These are phyloP conservation scores for Netelia virgata DNA, from an alignment of 2,888 invertebrate genomes.

Conservation along the genomic window DNA sequence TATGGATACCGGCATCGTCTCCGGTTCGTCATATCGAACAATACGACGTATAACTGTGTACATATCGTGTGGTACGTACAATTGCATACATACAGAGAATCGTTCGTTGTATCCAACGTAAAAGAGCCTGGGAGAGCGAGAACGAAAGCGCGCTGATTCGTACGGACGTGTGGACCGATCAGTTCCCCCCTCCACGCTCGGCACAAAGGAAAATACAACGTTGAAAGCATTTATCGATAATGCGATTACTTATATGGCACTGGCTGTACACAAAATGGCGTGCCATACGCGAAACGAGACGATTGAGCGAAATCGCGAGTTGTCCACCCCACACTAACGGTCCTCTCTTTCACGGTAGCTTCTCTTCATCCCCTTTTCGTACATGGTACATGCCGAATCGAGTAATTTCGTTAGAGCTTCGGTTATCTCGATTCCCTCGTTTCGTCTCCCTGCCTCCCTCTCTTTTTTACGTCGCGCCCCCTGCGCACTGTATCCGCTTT, in stretches of 20 bases:
- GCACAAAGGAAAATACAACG: slow-evolving; percentile 57
- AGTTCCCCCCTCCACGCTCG: background rate
- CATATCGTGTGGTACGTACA: too few species aligned
- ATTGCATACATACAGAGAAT: too few species aligned
- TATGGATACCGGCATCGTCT: background rate
- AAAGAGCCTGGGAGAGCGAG: background rate
- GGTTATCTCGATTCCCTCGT: slow-evolving; percentile 35
- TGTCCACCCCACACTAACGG: background rate
- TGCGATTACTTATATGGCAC: slow-evolving; percentile 30
- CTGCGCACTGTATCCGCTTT: slow-evolving; percentile 8
- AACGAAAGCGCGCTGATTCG: slow-evolving; percentile 43
- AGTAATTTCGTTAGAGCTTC: slow-evolving; percentile 40
- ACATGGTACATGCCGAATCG: slow-evolving; percentile 18
- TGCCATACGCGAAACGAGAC: background rate
- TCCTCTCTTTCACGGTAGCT: background rate
- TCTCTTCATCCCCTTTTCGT: background rate
- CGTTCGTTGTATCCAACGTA: too few species aligned
- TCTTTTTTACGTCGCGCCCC: background rate
- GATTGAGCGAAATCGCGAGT: slow-evolving; percentile 5
- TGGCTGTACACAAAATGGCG: slow-evolving; percentile 7
- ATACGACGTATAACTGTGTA: too few species aligned
- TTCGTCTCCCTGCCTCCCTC: slow-evolving; percentile 25
- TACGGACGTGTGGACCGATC: slow-evolving; percentile 52
- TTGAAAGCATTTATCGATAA: slow-evolving; percentile 56
- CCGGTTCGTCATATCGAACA: slow-evolving; percentile 1